Evolutionary conservation across 2,888 invertebrate genomes (phyloP), one percentile per base, ranked within the genome.

Genomic region (Automeris io): DNA sequence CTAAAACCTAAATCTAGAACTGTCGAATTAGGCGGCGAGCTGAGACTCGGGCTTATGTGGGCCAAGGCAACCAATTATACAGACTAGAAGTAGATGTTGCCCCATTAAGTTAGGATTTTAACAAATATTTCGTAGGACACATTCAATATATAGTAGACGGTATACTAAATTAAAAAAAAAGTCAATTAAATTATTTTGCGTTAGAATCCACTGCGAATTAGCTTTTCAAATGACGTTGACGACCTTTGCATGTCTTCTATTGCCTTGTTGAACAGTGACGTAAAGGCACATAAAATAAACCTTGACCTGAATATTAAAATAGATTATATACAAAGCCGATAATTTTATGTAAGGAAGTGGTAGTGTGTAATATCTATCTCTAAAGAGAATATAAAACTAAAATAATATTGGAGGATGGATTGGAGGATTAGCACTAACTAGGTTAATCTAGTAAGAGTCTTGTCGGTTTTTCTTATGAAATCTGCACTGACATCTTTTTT

Each of bases 1-100:
- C 81, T 81, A 75, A 85, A 83, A 85, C 85, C 85, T 82, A 83
- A 82, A 82, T 85, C 81, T 80, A 79, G 80, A 83, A 80, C 77
- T 80, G 80, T 74, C 78, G 75, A 80, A 75, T 76, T 71, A 66
- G 69, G 61, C 61, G 57, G 66, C 59, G 69, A 73, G 69, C 65
- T 65, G 67, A 62, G 70, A 61, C 60, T 49, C 57, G 61, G 61
- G 64, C 73, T 77, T 74, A 76, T 79, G 73, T 79, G 73, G 85
- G 83, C 79, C 85, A 85, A 85, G 85, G 85, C 72, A 54, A 80
- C 73, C 74, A 73, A 79, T 71, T 66, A 70, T 58, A 57, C 57
- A 29, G 48, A 59, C 58, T 64, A 65, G 63, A 59, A 67, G 63
- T 49, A 51, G 45, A 36, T 18, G 37, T 37, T 37, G 32, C 37